Base-by-base conservation (phyloP, 2,888 invertebrate genomes). In the Drosophila rellima region DNA sequence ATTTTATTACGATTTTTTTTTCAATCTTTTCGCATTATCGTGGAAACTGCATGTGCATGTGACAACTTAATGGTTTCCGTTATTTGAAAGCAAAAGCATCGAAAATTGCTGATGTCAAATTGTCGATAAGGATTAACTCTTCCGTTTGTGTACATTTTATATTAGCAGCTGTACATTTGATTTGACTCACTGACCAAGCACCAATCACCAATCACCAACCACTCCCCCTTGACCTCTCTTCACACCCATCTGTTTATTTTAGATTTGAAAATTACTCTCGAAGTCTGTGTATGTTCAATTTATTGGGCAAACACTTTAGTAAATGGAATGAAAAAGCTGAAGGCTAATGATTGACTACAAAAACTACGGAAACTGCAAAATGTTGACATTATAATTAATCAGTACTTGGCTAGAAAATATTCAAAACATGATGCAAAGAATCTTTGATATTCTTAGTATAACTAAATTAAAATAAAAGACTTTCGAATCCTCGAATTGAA, bases 61-160 rank as follows among this genome's bases (percentile, higher is more conserved):
- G 83, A 84, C 83, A 84, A 84, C 87, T 84, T 89, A 84, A 84
- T 84, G 83, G 83, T 83, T 89, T 84, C 84, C 88, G 84, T 80
- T 89, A 83, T 86, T 75, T 63, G 89, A 89, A 89, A 84, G 89
- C 89, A 84, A 84, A 80, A 89, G 84, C 83, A 87, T 83, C 87
- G 82, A 89, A 88, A 87, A 84, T 76, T 87, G 89, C 87, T 87
- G 78, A 84, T 84, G 83, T 87, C 83, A 89, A 84, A 84, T 80
- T 84, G 89, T 87, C 83, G 89, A 84, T 84, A 89, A 83, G 83
- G 87, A 84, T 89, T 84, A 89, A 84, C 87, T 84, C 81, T 75
- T 87, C 83, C 83, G 83, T 82, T 75, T 76, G 89, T 83, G 87
- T 86, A 78, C 89, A 83, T 87, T 83, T 87, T 62, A 87, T 80